phyloP scores from a whole-genome alignment of 2,888 invertebrate genomes.

The Perdita meconis region DNA sequence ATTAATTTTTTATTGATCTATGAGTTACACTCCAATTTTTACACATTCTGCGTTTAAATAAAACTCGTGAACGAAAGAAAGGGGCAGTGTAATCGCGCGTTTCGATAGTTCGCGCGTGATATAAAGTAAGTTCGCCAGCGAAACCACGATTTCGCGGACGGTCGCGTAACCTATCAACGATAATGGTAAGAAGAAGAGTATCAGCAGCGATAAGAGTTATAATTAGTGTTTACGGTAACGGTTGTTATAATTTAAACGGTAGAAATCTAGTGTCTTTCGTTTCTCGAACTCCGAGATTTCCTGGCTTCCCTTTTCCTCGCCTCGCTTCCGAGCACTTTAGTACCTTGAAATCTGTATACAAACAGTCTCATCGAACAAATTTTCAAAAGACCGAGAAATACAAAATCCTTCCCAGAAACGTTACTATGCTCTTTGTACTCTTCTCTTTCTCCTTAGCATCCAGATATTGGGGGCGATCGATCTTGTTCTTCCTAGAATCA shows the following conservation, averaged over 20 bases:
- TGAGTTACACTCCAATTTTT: too few relatives aligned
- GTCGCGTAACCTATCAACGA: slow-evolving; percentile 49
- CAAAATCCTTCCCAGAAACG: too few relatives aligned
- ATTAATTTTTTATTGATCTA: too few relatives aligned
- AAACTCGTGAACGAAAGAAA: slow-evolving; percentile 11
- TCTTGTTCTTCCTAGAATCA: background rate
- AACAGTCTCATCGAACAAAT: background rate
- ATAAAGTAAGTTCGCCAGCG: slow-evolving; percentile 31
- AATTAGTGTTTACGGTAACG: slow-evolving; percentile 52
- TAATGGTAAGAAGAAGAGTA: slow-evolving; percentile 62
- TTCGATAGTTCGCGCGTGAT: slow-evolving; percentile 26
- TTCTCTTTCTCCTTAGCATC: background rate
- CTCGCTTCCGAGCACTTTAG: background rate
- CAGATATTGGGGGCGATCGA: too few relatives aligned
- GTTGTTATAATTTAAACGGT: slow-evolving; percentile 58
- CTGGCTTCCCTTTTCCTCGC: background rate
- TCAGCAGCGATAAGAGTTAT: slow-evolving; percentile 62
- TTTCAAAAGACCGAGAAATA: background rate
- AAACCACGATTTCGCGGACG: slow-evolving; percentile 27
- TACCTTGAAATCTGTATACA: slow-evolving; percentile 15
- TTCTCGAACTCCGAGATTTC: background rate
- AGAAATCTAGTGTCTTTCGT: slow-evolving; percentile 56
- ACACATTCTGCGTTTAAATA: background rate
- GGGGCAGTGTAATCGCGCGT: slow-evolving; percentile 26
- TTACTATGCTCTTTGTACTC: background rate